Evolutionary conservation across 2,113 vertebrate genomes (phyloP), one percentile per base, ranked within the genome.

Genomic region (Ceyx cyanopectus): DNA sequence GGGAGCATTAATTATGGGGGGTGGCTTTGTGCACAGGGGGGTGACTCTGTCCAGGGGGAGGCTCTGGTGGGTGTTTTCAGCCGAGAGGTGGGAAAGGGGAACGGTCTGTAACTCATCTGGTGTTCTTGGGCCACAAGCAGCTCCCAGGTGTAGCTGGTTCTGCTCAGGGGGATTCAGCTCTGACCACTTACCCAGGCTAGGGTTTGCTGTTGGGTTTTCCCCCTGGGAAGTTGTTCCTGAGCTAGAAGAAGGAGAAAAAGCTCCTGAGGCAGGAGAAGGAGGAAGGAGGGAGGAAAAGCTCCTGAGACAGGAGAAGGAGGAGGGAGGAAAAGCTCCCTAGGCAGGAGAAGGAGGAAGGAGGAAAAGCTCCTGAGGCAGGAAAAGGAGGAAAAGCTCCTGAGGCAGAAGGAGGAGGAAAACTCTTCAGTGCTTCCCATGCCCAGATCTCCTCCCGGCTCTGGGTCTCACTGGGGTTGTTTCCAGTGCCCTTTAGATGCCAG

Each of bases 81-180:
- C 48, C 19, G 45, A 27, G 41, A 20, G n/a, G 21, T 10, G 30
- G 19, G 62, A 26, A 24, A 46, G 66, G 20, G 22, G 5, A 3
- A 30, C 37, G n/a, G 18, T 6, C 0, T 14, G 1, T 11, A 41
- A 53, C 12, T 27, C 4, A 8, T 5, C 6, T 0, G 0, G 46
- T 22, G 7, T n/a, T 27, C 13, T 51, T 1, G 2, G 23, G 4
- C 12, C 9, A 1, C 11, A 24, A 40, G 27, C 26, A 8, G 18
- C 8, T 27, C 26, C 24, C 22, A 51, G 22, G 13, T 24, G 23
- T 15, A 65, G 40, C 32, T 19, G 18, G 15, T 6, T 30, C 13
- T 12, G 20, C 19, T 2, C 0, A 9, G 62, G n/a, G 30, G 4
- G 4, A 7, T 8, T 2, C 23, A 10, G n/a, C 60, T 61, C 40